Percentiles rank a stretch among this genome's conserved stretches.
These are phyloP conservation scores for Drosophila tanythrix DNA, from an alignment of 2,888 invertebrate genomes.

Conservation along the genomic window DNA sequence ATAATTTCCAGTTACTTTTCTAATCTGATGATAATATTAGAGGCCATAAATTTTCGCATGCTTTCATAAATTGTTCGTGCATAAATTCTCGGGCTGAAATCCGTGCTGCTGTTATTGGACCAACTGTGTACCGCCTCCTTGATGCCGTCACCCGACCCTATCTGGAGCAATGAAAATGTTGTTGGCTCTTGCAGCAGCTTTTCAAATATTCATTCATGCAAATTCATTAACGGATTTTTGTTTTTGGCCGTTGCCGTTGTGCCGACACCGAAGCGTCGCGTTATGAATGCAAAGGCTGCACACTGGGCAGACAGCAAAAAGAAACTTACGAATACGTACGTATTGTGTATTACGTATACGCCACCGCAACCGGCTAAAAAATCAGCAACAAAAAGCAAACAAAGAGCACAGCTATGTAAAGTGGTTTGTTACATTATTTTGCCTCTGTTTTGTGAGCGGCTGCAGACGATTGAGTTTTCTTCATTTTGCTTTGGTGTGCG, in stretches of 20 bases:
- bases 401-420: slow-evolving; percentile 51
- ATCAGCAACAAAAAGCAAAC: slow-evolving; percentile 10
- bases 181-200: slow-evolving; percentile 64
- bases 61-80: slow-evolving; percentile 69
- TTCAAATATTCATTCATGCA: slow-evolving; percentile 78
- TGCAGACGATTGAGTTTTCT: slow-evolving; percentile 74
- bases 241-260: slow-evolving; percentile 3
- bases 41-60: slow-evolving; percentile 67
- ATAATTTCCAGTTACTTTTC: slow-evolving; percentile 71
- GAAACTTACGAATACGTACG: slow-evolving; percentile 48
- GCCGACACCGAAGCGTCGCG: slow-evolving; percentile 29
- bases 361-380: slow-evolving; percentile 44
- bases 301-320: slow-evolving; percentile 63
- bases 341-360: slow-evolving; percentile 65
- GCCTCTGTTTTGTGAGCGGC: slow-evolving; percentile 21
- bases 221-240: slow-evolving; percentile 71
- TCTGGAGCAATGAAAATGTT: slow-evolving; percentile 57
- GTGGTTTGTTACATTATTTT: slow-evolving; percentile 50
- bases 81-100: slow-evolving; percentile 63
- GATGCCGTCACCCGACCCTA: neutral
- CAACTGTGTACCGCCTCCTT: neutral
- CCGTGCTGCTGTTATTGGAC: slow-evolving; percentile 33
- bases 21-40: slow-evolving; percentile 72
- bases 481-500: slow-evolving; percentile 51
- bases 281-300: slow-evolving; percentile 69